Base-by-base conservation (phyloP, 2,888 invertebrate species). In the Neoscelio sp. region DNA sequence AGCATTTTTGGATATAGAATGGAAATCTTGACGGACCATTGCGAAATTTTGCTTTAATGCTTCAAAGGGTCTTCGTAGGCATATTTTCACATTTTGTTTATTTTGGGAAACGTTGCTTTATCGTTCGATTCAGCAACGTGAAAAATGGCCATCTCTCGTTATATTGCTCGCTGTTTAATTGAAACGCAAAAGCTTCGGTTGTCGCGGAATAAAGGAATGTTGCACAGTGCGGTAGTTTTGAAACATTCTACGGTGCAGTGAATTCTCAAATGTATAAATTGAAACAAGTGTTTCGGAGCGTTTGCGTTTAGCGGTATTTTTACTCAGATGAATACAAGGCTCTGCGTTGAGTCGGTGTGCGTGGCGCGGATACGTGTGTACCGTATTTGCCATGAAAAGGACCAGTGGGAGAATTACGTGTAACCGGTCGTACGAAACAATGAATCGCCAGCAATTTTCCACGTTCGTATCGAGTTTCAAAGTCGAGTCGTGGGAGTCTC, bases 401-500 rank as follows among this genome's bases (percentile, higher is more conserved):
- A 75, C 62, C 82, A 80, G 82, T 85, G 85, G 82, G 86, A 86
- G 85, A 85, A 82, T 84, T 74, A 70, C 82, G 73, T 46, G 76
- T 74, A 84, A 85, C 84, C 80, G 83, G 75, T 74, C 44, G 44
- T 62, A 70, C 54, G 80, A 83, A 82, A 85, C 85, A 86, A 86
- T 83, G 85, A 83, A 71, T 76, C 81, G 82, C 60, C 44, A 30
- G 65, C 70, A 71, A 80, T 82, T 84, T 83, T 82, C 79, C 78
- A 80, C 82, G 81, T 77, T 83, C 76, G 70, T 78, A 75, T 75
- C 79, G 48, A 54, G 62, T 78, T 76, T 80, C 75, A 78, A 81
- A 82, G 70, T 81, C 82, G 83, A 81, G 42, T 83, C 85, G 85
- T 85, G 85, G 84, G 86, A 86, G 82, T 75, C 68, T 64, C 71